phyloP scores from a whole-genome alignment of 2,888 invertebrate species.

The Bimastos eiseni region DNA sequence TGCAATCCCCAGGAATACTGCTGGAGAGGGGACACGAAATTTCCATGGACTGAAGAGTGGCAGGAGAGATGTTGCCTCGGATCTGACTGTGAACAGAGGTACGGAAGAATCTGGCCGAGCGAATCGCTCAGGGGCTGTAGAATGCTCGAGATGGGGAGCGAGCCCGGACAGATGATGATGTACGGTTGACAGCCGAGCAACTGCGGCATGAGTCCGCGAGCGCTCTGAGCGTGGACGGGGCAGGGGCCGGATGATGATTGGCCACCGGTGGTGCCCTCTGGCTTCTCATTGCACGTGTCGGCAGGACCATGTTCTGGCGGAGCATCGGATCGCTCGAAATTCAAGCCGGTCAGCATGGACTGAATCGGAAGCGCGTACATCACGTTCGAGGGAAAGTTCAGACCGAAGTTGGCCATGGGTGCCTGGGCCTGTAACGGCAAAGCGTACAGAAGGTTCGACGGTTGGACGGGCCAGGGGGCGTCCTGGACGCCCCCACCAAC shows the following conservation, averaged over 20 bases:
- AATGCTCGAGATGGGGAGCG: not conserved
- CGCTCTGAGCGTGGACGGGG: not conserved
- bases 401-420: not conserved
- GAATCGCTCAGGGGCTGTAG: slow-evolving; percentile 16
- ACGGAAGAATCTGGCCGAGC: not conserved
- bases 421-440: not conserved
- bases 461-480: not conserved
- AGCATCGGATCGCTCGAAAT: not conserved
- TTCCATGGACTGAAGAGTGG: not conserved
- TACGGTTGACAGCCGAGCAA: slow-evolving; percentile 15
- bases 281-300: not conserved
- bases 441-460: slow-evolving; percentile 16
- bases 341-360: not conserved
- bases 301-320: not conserved
- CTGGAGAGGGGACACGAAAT: not conserved
- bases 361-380: slow-evolving; percentile 15
- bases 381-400: not conserved
- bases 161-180: not conserved
- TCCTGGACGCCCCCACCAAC: not conserved
- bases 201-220: slow-evolving; percentile 3
- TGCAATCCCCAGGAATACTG: not conserved
- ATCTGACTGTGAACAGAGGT: not conserved
- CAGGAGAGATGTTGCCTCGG: not conserved
- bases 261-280: not conserved
- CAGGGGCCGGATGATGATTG: not conserved